Evolutionary conservation across 1,140 invertebrate species (phyloP), one percentile per base, ranked within the genome.

Genomic region (Procambarus virginalis): DNA sequence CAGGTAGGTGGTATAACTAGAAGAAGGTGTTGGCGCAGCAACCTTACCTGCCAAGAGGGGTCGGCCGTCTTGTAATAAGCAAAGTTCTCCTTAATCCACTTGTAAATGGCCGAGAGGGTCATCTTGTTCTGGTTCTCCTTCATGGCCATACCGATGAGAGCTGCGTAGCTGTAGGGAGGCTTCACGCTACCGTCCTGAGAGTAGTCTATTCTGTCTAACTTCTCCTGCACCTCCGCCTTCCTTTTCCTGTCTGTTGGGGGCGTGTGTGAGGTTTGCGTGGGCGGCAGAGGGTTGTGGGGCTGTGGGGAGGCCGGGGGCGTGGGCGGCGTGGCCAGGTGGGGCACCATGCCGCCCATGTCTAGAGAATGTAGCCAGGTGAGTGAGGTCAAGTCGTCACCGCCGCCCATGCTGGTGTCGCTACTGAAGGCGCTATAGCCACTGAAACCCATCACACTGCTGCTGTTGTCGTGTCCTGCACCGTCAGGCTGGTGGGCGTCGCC

Each of bases 41-140:
- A 80, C 93, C 94, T 95, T 94, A 97, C 97, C 96, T 98, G 97
- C 97, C 97, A 98, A 91, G 97, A 97, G 55, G 97, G 97, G 94
- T 98, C 97, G 0, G 97, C 97, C 91, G 96, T 96, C 93, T 96
- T 95, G 94, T 98, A 97, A 93, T 96, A 98, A 93, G 97, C 95
- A 94, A 98, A 99, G 93, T 98, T 98, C 73, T 98, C 97, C 91
- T 96, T 96, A 89, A 99, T 98, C 98, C 98, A 99, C 55, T 96
- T 96, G 93, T 99, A 98, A 91, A 98, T 98, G 84, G 96, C 96
- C 1, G 97, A 97, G 3, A 99, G 94, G 0, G 98, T 98, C 95
- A 98, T 97, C 94, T 98, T 98, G 93, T 98, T 97, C 83, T 97
- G 96, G 93, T 98, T 98, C 68, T 97, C 97, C 91, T 97, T 96